phyloP scores from a whole-genome alignment of 1,140 invertebrate genomes.

The Andrena cerasifolii region DNA sequence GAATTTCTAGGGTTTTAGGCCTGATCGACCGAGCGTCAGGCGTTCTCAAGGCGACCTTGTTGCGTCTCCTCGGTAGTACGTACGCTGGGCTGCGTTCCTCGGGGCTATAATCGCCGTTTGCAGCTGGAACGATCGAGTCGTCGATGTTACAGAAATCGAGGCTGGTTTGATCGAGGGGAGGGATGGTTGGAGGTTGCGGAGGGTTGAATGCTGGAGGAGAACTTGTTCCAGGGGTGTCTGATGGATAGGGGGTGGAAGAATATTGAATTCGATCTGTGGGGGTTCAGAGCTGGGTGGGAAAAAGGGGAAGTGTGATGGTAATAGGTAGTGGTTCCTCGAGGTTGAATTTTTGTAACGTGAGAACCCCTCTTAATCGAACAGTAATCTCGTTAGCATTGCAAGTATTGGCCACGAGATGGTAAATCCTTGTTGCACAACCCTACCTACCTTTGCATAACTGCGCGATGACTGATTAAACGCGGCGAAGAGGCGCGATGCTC shows the following conservation, averaged over 20 bases:
- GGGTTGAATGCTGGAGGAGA: too few relatives aligned
- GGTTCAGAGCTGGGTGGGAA: too few relatives aligned
- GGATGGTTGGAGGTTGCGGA: too few relatives aligned
- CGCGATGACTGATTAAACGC: constrained; percentile 23
- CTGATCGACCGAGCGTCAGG: background rate
- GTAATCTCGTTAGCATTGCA: constrained; percentile 56
- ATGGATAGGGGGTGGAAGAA: too few relatives aligned
- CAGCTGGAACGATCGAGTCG: too few relatives aligned
- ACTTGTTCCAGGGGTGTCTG: too few relatives aligned
- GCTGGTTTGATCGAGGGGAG: too few relatives aligned
- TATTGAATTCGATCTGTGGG: too few relatives aligned
- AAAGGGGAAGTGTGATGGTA: background rate
- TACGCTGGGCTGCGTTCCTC: background rate
- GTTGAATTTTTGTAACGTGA: constrained; percentile 21
- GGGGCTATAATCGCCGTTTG: background rate
- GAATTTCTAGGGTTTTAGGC: constrained; percentile 75
- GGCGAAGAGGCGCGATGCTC: background rate
- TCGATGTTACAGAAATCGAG: too few relatives aligned
- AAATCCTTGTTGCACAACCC: constrained; percentile 54
- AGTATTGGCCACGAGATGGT: constrained; percentile 18
- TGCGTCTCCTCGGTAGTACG: background rate
- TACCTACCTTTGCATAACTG: constrained; percentile 43
- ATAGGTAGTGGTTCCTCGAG: background rate
- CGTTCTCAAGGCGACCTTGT: constrained; percentile 57
- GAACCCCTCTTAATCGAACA: constrained; percentile 49